A percentile compares a stretch with the other conserved stretches of the same genome.
Evolutionary conservation across 2,113 vertebrate genomes (phyloP).

Genomic region (Arizona elegans): DNA sequence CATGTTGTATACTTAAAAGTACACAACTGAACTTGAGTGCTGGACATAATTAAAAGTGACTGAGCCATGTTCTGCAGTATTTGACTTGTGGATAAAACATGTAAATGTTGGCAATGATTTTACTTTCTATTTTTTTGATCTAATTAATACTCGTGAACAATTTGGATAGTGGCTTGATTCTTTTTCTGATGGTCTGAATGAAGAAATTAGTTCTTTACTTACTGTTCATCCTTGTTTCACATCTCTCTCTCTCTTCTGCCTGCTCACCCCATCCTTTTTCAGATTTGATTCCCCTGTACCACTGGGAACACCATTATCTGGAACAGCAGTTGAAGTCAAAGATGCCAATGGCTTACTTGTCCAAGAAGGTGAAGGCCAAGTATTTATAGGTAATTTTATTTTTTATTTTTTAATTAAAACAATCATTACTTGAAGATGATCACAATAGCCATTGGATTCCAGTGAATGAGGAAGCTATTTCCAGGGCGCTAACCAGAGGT

Average conservation of each 20-base stretch:
- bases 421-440: background rate
- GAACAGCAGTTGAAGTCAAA: constrained; percentile 85
- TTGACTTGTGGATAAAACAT: background rate
- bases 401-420: background rate
- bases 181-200: background rate
- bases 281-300: constrained; percentile 73
- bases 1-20: background rate
- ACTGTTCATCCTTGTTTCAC: background rate
- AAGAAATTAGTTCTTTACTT: background rate
- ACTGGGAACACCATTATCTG: constrained; percentile 81
- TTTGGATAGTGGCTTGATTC: background rate
- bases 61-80: background rate
- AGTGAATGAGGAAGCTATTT: background rate
- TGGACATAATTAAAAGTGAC: background rate
- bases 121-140: background rate
- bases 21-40: background rate
- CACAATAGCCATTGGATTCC: background rate
- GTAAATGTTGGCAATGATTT: background rate
- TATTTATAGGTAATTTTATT: constrained; percentile 84
- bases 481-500: background rate
- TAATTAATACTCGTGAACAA: background rate
- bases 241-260: background rate
- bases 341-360: constrained; percentile 70
- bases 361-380: constrained; percentile 86
- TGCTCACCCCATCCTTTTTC: constrained; percentile 19